Base-by-base conservation (phyloP, 2,113 vertebrate genomes). In the Vulpes vulpes region DNA sequence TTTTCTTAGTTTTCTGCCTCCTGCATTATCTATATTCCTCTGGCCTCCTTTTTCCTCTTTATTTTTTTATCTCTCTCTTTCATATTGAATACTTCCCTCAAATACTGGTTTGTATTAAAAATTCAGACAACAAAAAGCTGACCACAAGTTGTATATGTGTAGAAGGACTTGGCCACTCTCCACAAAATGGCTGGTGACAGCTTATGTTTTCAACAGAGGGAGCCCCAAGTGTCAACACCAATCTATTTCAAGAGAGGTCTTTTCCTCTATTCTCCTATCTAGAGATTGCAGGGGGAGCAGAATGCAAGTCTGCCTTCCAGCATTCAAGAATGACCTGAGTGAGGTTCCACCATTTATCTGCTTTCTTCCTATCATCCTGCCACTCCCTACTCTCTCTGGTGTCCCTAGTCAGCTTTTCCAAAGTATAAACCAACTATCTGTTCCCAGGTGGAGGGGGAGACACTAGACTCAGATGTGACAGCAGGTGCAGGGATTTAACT, bases 11-110 rank as follows among this genome's bases (percentile, higher is more conserved):
- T 69, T 76, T 86, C 59, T 92, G 30, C 23, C 43, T 82, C 60
- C 60, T 80, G 51, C 1, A 35, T 71, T 76, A 97, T 64, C 59
- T 84, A 4, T 25, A 4, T 89, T 95, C 71, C 71, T 91, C 38
- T 51, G 82, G 57, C 60, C 16, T 91, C 25, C 27, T 59, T 79
- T 91, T 82, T 55, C 17, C 49, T 78, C 64, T 86, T 93, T 74
- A 60, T 67, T 80, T 89, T 65, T 84, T 92, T 73, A 80, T 69
- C 55, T 43, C 71, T 83, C 55, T 30, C 59, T 95, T 84, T 95
- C 38, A 84, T 69, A 84, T 49, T 74, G 15, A 97, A 74, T 51
- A 43, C 30, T 67, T 84, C 73, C 84, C 57, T 88, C 60, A 65
- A 62, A 57, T 73, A 74, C 64, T 32, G 30, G 8, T 32, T 83